These are phyloP conservation scores for Coelopa pilipes DNA, from an alignment of 2,888 invertebrate genomes.

Conservation along the genomic window DNA sequence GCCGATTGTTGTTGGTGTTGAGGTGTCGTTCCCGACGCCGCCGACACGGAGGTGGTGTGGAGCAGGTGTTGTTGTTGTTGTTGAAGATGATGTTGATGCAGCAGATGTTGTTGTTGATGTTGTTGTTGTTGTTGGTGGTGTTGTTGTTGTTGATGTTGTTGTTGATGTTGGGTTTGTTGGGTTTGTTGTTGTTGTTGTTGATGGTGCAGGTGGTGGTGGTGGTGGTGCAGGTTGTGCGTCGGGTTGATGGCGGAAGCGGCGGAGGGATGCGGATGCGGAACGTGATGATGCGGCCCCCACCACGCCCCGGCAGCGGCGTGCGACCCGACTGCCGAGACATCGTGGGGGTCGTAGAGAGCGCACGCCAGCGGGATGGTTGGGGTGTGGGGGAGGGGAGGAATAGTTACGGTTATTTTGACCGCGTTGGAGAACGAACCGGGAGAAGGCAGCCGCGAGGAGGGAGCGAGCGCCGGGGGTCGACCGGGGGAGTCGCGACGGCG, in stretches of 20 bases:
- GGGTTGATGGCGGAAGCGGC: conserved; percentile 51
- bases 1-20: conserved; percentile 36
- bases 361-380: conserved; percentile 69
- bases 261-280: conserved; percentile 66
- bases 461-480: not conserved
- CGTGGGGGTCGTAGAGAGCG: conserved; percentile 69
- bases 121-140: conserved; percentile 68
- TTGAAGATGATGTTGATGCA: conserved; percentile 46
- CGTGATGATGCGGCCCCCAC: conserved; percentile 68
- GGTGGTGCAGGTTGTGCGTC: conserved; percentile 68
- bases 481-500: not conserved
- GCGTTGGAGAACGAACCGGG: conserved; percentile 51
- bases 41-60: conserved; percentile 51
- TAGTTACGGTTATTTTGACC: conserved; percentile 68
- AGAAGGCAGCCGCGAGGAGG: conserved; percentile 34
- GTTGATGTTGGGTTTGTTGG: conserved; percentile 45
- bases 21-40: conserved; percentile 32
- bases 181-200: conserved; percentile 60
- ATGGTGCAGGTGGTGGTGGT: conserved; percentile 69
- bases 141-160: conserved; percentile 61
- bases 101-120: conserved; percentile 42
- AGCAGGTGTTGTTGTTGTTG: conserved; percentile 47
- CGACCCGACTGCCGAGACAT: conserved; percentile 69
- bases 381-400: conserved; percentile 68
- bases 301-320: conserved; percentile 69